phyloP scores from a whole-genome alignment of 2,797 vertebrate species.

The Muscicapa striata region DNA sequence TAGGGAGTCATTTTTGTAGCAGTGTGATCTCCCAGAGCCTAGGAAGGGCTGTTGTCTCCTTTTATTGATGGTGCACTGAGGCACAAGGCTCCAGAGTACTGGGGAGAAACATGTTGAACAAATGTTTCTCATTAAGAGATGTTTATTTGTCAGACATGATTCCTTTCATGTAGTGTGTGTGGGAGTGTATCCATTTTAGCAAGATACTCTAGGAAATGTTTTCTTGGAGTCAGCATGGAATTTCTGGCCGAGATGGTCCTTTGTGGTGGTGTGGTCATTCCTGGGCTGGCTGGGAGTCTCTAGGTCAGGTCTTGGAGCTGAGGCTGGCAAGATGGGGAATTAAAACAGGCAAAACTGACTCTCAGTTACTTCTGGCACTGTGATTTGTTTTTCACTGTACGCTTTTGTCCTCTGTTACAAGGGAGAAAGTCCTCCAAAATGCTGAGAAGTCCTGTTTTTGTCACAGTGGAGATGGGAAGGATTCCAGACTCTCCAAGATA shows the following conservation, averaged over 20 bases:
- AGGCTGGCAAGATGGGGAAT: background rate
- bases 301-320: background rate
- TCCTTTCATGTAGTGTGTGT: constrained; percentile 26
- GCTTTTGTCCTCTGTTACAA: constrained; percentile 13
- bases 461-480: constrained; percentile 21
- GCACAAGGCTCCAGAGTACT: background rate
- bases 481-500: constrained; percentile 39
- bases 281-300: background rate
- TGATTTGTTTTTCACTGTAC: background rate
- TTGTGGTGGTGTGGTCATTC: background rate
- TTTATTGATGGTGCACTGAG: background rate
- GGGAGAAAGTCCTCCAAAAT: constrained; percentile 22
- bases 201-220: constrained; percentile 38
- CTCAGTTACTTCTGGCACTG: background rate
- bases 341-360: background rate
- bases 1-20: background rate
- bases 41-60: background rate
- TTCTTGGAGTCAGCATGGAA: constrained; percentile 10
- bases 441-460: constrained; percentile 24
- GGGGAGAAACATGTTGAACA: background rate
- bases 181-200: constrained; percentile 21
- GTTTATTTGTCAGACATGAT: constrained; percentile 44
- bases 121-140: constrained; percentile 56
- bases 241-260: background rate
- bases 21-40: background rate